phyloP scores from a whole-genome alignment of 2,113 vertebrate species.

The Cephalopholis sonnerati region DNA sequence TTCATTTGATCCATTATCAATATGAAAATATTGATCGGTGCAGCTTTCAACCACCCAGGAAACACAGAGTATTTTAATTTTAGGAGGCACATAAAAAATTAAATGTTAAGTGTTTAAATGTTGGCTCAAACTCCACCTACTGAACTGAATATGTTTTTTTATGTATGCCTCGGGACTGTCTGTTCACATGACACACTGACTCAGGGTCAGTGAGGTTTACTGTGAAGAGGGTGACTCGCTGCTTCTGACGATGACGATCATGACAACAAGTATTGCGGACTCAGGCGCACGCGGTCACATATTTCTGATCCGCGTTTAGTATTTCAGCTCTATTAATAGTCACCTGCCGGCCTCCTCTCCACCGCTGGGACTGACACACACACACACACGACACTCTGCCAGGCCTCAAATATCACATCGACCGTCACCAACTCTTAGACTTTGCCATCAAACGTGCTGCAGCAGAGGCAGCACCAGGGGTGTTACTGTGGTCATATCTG shows the following conservation, averaged over 20 bases:
- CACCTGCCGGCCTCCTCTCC: conserved; percentile 33
- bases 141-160: neutral
- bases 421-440: conserved; percentile 22
- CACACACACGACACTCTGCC: conserved; percentile 30
- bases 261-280: conserved; percentile 1
- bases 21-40: too few relatives aligned
- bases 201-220: conserved; percentile 27
- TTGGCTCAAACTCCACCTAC: neutral
- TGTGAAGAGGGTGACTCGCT: conserved; percentile 45
- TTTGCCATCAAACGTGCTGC: conserved; percentile 1
- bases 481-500: neutral
- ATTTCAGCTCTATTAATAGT: conserved; percentile 85
- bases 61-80: neutral
- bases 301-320: conserved; percentile 73
- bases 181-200: conserved; percentile 6
- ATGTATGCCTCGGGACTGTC: neutral
- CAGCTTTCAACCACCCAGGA: neutral
- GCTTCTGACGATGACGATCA: neutral
- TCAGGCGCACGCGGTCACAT: conserved; percentile 4
- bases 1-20: too few relatives aligned
- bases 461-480: neutral
- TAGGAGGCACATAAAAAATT: neutral
- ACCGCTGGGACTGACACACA: conserved; percentile 24
- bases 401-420: conserved; percentile 71
- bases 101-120: neutral